These are phyloP conservation scores for Sternarchorhynchus goeldii DNA, from an alignment of 2,797 vertebrate genomes.

Conservation along the genomic window DNA sequence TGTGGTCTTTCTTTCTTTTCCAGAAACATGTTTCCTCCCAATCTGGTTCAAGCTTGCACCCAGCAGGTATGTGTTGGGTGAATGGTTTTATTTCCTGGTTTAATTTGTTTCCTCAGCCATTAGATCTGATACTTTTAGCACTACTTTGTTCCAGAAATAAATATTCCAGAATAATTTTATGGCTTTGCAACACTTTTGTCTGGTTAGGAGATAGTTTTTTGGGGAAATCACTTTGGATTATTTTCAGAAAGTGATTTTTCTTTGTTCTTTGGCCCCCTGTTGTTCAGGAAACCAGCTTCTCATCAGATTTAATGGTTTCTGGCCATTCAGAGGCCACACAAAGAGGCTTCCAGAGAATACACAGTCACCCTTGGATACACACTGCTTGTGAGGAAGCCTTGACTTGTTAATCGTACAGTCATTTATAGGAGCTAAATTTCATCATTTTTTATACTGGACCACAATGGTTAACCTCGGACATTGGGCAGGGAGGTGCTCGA, in stretches of 20 bases:
- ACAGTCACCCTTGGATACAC: constrained; percentile 42
- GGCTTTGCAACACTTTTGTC: constrained; percentile 1
- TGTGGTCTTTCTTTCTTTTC: constrained; percentile 67
- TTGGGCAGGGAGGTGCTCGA: constrained; percentile 4
- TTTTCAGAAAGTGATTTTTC: constrained; percentile 18
- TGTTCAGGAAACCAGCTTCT: constrained; percentile 47
- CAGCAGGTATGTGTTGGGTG: constrained; percentile 85
- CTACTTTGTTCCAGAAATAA: neutral
- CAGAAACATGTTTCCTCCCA: constrained; percentile 99
- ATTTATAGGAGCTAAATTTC: constrained; percentile 25
- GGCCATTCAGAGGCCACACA: constrained; percentile 46
- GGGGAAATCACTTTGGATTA: constrained; percentile 8
- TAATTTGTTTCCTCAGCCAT: neutral
- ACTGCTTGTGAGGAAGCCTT: constrained; percentile 27
- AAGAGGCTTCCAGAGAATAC: constrained; percentile 36
- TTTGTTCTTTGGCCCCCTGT: constrained; percentile 33
- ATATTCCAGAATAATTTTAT: neutral
- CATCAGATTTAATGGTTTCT: constrained; percentile 45
- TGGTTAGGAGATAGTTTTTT: constrained; percentile 26
- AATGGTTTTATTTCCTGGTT: neutral
- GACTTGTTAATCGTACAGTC: constrained; percentile 37
- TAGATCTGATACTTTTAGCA: neutral
- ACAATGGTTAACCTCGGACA: constrained; percentile 21
- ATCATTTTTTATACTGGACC: constrained; percentile 30
- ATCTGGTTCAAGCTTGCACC: constrained; percentile 96